These are phyloP conservation scores for Orchesellides sinensis DNA, from an alignment of 2,888 invertebrate genomes.

Conservation along the genomic window DNA sequence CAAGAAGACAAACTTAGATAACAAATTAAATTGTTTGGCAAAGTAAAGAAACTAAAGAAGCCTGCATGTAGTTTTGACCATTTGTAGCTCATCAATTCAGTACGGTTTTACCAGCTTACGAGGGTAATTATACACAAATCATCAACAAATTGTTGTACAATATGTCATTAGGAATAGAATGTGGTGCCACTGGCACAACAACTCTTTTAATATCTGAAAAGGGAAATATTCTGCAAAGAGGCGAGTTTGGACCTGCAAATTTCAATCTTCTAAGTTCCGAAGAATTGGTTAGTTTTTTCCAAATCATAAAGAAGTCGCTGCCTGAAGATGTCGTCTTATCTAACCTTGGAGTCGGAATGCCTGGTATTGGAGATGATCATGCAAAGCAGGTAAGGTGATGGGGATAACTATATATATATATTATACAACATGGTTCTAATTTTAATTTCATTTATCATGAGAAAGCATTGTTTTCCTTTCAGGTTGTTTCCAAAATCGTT, in stretches of 20 bases:
- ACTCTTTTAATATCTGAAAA: conserved; percentile 50
- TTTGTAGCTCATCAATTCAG: neutral
- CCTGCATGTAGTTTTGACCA: too few relatives aligned
- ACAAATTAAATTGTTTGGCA: too few relatives aligned
- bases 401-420: neutral
- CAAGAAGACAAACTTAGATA: too few relatives aligned
- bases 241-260: conserved; percentile 69
- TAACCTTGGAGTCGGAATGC: conserved; percentile 70
- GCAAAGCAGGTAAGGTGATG: conserved; percentile 64
- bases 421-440: neutral
- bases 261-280: conserved; percentile 55
- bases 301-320: conserved; percentile 31
- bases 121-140: neutral
- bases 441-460: too few relatives aligned
- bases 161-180: conserved; percentile 70
- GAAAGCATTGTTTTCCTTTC: neutral
- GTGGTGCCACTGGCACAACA: conserved; percentile 68
- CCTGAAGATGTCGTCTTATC: conserved; percentile 8
- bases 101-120: neutral
- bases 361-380: conserved; percentile 64
- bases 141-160: neutral
- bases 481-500: conserved; percentile 57
- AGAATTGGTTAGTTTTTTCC: conserved; percentile 61
- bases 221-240: conserved; percentile 13
- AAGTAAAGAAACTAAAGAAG: too few relatives aligned